A percentile compares a stretch with the other conserved stretches of the same genome.
Conservation (phyloP, 2,888 invertebrate genomes). For the Bombylius major region DNA sequence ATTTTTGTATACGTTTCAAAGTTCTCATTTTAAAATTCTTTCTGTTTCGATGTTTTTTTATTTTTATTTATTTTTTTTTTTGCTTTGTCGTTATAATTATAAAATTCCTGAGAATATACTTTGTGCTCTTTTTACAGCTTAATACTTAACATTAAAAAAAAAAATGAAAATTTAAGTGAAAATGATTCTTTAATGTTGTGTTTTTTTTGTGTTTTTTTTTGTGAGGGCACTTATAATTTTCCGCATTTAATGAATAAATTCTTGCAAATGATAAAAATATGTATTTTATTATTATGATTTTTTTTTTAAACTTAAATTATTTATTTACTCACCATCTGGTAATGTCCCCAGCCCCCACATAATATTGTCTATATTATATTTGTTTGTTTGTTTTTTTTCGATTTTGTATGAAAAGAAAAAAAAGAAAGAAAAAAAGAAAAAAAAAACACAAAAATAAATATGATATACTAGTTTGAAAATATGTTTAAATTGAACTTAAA, state of each 20-base stretch:
- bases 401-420: slow-evolving; percentile 27
- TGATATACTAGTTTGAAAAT: not conserved
- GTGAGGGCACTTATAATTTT: not conserved
- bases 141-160: no score
- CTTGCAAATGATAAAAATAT: no score
- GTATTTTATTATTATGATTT: not conserved
- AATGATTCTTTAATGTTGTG: no score
- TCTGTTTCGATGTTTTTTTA: no score
- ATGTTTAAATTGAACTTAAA: slow-evolving; percentile 3
- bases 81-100: no score
- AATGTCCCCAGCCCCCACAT: slow-evolving; percentile 98
- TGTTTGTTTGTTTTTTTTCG: not conserved
- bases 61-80: no score
- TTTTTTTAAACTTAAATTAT: not conserved
- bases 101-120: no score
- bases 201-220: no score
- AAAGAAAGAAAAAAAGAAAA: slow-evolving; percentile 28
- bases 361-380: slow-evolving; percentile 59
- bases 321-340: slow-evolving; percentile 77
- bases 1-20: no score
- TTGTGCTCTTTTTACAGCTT: no score
- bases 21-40: no score
- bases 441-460: not conserved
- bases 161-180: no score
- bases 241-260: not conserved